Conservation (phyloP, 2,797 vertebrate species). For the Bradypodion pumilum region DNA sequence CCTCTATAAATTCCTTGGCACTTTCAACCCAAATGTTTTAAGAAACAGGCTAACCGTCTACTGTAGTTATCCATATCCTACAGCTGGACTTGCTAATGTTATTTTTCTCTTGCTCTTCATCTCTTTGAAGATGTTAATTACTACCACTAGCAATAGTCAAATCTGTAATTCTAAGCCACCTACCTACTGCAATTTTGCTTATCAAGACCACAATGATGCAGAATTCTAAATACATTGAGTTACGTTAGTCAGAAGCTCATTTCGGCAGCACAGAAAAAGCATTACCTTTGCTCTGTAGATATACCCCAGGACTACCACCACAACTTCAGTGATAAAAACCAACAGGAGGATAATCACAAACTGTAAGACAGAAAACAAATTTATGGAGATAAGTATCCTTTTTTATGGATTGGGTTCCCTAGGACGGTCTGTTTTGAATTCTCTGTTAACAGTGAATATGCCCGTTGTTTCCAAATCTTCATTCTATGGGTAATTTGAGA, state of each 20-base stretch:
- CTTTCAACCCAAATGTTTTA: neutral
- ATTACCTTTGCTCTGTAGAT: slow-evolving; percentile 97
- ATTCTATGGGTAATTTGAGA: neutral
- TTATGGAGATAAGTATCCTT: neutral
- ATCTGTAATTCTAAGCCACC: neutral
- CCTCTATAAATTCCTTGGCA: neutral
- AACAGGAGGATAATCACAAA: slow-evolving; percentile 95
- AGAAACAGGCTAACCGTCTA: neutral
- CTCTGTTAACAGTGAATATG: neutral
- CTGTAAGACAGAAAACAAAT: slow-evolving; percentile 74
- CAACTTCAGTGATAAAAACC: slow-evolving; percentile 96
- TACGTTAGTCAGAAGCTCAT: neutral
- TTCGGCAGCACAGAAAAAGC: neutral
- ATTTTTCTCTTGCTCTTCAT: neutral
- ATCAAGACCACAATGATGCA: neutral
- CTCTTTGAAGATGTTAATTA: neutral
- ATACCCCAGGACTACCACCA: slow-evolving; percentile 95
- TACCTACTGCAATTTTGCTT: neutral
- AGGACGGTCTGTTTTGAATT: neutral
- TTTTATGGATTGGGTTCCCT: neutral
- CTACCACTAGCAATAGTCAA: neutral
- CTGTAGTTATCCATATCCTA: too few species aligned
- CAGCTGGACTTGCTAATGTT: neutral
- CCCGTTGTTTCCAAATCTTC: neutral
- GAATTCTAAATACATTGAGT: neutral